Evolutionary conservation across 2,888 invertebrate genomes (phyloP).

Genomic region (Apoda limacodes): DNA sequence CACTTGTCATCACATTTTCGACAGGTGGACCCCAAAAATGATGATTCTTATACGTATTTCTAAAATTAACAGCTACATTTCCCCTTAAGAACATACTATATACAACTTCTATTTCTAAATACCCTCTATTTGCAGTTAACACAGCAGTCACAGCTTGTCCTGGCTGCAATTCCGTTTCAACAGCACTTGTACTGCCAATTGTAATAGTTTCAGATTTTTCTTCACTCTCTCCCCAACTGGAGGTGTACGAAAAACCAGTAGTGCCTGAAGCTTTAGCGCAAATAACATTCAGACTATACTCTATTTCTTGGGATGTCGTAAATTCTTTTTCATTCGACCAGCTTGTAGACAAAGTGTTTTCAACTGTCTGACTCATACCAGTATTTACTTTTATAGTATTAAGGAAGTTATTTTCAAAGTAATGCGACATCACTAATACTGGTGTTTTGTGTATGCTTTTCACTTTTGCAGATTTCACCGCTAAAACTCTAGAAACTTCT

Average conservation of each 20-base stretch:
- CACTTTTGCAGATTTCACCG: conserved; percentile 24
- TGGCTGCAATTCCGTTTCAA: conserved; percentile 43
- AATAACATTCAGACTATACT: conserved; percentile 39
- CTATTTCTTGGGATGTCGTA: conserved; percentile 36
- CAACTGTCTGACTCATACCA: conserved; percentile 41
- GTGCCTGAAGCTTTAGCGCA: conserved; percentile 35
- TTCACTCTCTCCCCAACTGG: conserved; percentile 38
- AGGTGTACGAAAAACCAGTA: conserved; percentile 37
- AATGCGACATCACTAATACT: conserved; percentile 32
- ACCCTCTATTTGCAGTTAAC: conserved; percentile 36
- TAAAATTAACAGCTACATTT: conserved; percentile 43
- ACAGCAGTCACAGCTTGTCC: conserved; percentile 40
- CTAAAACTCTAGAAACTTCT: conserved; percentile 31
- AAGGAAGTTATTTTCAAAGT: conserved; percentile 41
- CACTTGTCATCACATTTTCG: conserved; percentile 32
- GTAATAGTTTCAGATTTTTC: conserved; percentile 39
- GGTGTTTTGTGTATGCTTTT: conserved; percentile 27
- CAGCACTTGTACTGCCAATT: conserved; percentile 35
- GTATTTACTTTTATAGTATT: conserved; percentile 46
- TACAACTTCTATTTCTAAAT: conserved; percentile 37
- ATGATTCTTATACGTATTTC: conserved; percentile 30
- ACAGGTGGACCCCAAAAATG: conserved; percentile 45
- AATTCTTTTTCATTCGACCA: conserved; percentile 38
- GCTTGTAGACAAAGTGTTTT: conserved; percentile 39
- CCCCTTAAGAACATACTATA: conserved; percentile 37